phyloP scores from a whole-genome alignment of 2,888 invertebrate genomes.

The Neoaliturus tenellus region DNA sequence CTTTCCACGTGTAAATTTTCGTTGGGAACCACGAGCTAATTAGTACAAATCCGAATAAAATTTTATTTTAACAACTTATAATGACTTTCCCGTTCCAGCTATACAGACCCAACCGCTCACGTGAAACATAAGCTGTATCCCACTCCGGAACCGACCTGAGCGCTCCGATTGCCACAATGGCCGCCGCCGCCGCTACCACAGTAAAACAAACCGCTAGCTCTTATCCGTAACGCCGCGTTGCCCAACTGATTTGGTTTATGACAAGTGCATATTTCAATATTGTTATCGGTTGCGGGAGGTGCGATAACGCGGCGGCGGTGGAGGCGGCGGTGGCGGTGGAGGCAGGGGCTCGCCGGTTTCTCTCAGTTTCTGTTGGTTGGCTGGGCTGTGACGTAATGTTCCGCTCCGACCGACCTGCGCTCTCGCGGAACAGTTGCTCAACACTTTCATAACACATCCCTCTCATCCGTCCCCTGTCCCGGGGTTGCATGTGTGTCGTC shows the following conservation, averaged over 20 bases:
- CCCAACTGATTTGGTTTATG: slow-evolving; percentile 22
- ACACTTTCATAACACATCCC: slow-evolving; percentile 28
- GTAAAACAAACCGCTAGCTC: background rate
- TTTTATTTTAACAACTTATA: too few species aligned
- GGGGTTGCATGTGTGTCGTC: background rate
- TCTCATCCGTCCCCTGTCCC: slow-evolving; percentile 4
- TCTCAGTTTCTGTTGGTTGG: slow-evolving; percentile 32
- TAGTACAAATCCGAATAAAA: too few species aligned
- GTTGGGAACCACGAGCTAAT: too few species aligned
- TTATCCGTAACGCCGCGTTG: slow-evolving; percentile 3
- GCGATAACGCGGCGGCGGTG: background rate
- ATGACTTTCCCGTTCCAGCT: too few species aligned
- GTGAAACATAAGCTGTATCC: too few species aligned
- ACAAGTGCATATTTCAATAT: slow-evolving; percentile 35
- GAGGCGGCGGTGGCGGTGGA: background rate
- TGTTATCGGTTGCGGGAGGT: background rate
- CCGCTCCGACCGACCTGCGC: slow-evolving; percentile 31
- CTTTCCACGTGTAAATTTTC: too few species aligned
- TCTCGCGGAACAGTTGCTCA: slow-evolving; percentile 11
- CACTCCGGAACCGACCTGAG: too few species aligned
- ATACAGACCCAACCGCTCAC: too few species aligned
- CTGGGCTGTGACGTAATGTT: slow-evolving; percentile 29
- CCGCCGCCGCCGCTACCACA: background rate
- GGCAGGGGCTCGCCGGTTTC: slow-evolving; percentile 30
- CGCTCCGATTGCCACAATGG: background rate